Percentiles rank a stretch among this genome's conserved stretches.
These are phyloP conservation scores for Fringilla coelebs DNA, from an alignment of 2,797 vertebrate genomes.

Conservation along the genomic window DNA sequence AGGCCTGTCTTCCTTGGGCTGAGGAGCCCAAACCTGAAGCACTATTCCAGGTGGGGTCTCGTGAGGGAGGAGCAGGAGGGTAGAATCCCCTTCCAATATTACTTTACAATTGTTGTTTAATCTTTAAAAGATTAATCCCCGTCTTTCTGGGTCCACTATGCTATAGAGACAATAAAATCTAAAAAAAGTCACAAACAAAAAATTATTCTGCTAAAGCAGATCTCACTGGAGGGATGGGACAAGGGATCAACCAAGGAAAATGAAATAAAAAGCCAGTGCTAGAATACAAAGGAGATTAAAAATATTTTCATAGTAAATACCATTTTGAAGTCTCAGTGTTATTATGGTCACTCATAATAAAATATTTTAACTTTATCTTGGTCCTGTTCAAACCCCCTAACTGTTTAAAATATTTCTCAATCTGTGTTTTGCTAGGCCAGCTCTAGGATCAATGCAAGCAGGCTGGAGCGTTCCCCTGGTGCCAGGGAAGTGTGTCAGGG, in stretches of 20 bases:
- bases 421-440: not conserved
- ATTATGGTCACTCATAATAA: not conserved
- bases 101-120: not conserved
- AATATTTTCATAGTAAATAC: not conserved
- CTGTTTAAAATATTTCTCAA: not conserved
- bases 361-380: not conserved
- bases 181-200: not conserved
- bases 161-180: not conserved
- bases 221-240: fast-evolving
- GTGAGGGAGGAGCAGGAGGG: not conserved
- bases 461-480: fast-evolving
- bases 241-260: not conserved
- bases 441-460: not conserved
- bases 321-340: not conserved
- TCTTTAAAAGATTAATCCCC: not conserved
- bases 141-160: not conserved
- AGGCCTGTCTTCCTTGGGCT: not conserved
- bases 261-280: not conserved
- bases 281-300: not conserved
- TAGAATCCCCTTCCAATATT: not conserved
- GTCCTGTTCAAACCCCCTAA: not conserved
- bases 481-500: slow-evolving; percentile 29
- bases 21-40: not conserved
- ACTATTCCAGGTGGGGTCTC: not conserved
- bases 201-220: not conserved